Evolutionary conservation across 2,888 invertebrate species (phyloP).

Genomic region (Hoplodrina ambigua): DNA sequence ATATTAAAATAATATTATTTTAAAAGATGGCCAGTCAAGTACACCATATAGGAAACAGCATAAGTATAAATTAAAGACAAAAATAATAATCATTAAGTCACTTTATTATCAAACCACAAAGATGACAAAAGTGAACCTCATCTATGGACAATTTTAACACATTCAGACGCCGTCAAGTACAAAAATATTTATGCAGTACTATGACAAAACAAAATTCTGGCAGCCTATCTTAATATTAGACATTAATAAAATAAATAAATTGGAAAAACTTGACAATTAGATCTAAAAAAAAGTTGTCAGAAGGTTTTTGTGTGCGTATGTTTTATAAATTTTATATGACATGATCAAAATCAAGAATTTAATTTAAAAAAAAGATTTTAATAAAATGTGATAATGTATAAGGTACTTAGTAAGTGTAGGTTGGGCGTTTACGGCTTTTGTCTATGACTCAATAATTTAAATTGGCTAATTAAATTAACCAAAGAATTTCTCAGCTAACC

Average conservation of each 20-base stretch:
- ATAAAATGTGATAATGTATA: neutral
- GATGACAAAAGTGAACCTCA: constrained; percentile 87
- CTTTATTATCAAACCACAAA: constrained; percentile 89
- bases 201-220: constrained; percentile 20
- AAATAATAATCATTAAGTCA: constrained; percentile 81
- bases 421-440: neutral
- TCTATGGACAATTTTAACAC: constrained; percentile 81
- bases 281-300: constrained; percentile 1
- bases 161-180: constrained; percentile 57
- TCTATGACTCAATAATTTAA: constrained; percentile 22
- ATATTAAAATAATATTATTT: no score
- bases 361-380: neutral
- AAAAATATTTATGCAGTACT: constrained; percentile 35
- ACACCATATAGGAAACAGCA: neutral
- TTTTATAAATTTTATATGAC: neutral
- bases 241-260: constrained; percentile 2
- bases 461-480: constrained; percentile 43
- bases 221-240: constrained; percentile 7
- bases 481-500: constrained; percentile 20
- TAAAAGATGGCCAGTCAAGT: neutral
- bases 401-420: neutral
- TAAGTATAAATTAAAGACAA: constrained; percentile 37
- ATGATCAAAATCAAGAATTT: neutral
- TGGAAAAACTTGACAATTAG: neutral
- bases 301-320: neutral